These are phyloP conservation scores for Cephalopachus bancanus DNA, from an alignment of 2,797 vertebrate species.

Conservation along the genomic window DNA sequence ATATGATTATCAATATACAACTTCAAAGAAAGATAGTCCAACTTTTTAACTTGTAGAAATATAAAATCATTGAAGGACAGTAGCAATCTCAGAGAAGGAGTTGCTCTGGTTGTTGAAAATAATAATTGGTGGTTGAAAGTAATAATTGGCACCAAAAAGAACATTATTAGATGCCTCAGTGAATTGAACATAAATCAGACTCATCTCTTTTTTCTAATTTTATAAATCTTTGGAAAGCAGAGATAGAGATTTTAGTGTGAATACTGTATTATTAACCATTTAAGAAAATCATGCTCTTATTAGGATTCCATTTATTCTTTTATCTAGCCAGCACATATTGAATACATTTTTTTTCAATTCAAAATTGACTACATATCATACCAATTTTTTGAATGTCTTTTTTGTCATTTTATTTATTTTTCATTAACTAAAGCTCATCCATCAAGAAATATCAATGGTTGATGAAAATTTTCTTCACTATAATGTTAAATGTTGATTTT, in stretches of 20 bases:
- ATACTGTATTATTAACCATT: background rate
- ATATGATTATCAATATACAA: background rate
- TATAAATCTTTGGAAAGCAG: background rate
- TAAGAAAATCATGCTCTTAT: constrained; percentile 23
- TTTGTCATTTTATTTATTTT: background rate
- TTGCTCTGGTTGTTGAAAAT: background rate
- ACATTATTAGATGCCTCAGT: background rate
- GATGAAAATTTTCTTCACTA: constrained; percentile 6
- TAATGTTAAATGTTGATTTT: background rate
- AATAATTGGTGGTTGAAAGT: background rate
- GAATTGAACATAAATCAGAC: background rate
- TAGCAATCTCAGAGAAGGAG: background rate
- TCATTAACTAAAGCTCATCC: background rate
- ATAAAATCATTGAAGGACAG: background rate
- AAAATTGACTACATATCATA: background rate
- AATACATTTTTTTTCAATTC: too few species aligned
- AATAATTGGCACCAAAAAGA: too few species aligned
- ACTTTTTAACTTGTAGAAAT: background rate
- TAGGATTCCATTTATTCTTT: constrained; percentile 39
- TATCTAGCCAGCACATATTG: background rate
- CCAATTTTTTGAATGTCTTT: background rate
- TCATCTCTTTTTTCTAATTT: background rate
- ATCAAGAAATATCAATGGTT: constrained; percentile 66
- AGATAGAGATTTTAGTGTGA: background rate
- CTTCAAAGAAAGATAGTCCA: background rate